Conservation (phyloP, 2,888 invertebrate genomes). For the Sclerodermus sp. region DNA sequence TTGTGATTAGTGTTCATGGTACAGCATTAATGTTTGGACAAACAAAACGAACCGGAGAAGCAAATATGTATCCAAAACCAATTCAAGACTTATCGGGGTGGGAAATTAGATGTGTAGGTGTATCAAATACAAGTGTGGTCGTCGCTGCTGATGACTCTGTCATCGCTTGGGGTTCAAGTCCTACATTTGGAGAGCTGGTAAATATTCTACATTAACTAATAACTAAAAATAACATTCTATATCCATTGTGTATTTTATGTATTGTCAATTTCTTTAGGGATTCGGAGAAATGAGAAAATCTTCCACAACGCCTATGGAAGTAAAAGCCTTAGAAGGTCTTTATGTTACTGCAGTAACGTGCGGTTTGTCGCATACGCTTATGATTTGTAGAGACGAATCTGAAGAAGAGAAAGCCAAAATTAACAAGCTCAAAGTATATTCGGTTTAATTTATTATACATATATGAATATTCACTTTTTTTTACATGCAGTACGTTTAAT, state of each 20-base stretch:
- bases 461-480: no score
- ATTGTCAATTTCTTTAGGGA: conserved; percentile 62
- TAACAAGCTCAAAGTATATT: conserved; percentile 63
- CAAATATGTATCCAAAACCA: conserved; percentile 95
- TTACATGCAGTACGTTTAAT: no score
- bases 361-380: conserved; percentile 83
- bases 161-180: conserved; percentile 92
- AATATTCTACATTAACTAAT: conserved; percentile 16
- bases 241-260: not conserved
- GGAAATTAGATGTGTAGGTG: conserved; percentile 83
- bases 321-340: conserved; percentile 73
- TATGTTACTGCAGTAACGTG: conserved; percentile 78
- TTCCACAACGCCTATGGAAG: conserved; percentile 85
- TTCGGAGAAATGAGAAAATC: conserved; percentile 88
- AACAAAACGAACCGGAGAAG: conserved; percentile 90
- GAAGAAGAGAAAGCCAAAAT: conserved; percentile 68
- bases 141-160: conserved; percentile 88
- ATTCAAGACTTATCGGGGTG: conserved; percentile 93
- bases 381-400: conserved; percentile 68
- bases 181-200: conserved; percentile 90
- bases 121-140: conserved; percentile 81
- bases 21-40: conserved; percentile 75
- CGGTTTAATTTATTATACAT: conserved; percentile 38
- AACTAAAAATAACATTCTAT: not conserved
- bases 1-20: conserved; percentile 72